These are phyloP conservation scores for Anisognathus igniventris DNA, from an alignment of 2,797 vertebrate genomes.

Conservation along the genomic window DNA sequence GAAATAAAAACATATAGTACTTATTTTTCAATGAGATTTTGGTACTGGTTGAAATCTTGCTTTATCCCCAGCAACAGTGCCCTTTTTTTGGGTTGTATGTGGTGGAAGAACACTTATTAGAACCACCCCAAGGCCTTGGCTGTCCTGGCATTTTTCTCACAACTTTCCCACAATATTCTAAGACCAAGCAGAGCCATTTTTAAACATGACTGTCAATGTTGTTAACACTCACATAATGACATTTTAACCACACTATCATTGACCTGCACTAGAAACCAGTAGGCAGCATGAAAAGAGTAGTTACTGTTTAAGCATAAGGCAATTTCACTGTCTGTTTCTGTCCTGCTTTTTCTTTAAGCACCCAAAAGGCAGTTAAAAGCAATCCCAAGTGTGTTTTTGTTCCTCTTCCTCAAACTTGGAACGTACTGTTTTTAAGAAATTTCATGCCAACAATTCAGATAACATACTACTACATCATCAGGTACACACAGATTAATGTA, in stretches of 20 bases:
- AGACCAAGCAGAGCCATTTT: background rate
- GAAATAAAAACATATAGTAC: background rate
- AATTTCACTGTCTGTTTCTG: background rate
- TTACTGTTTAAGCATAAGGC: background rate
- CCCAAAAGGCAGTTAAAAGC: background rate
- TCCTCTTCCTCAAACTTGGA: background rate
- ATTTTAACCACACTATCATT: background rate
- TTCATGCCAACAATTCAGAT: background rate
- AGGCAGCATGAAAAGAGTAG: background rate
- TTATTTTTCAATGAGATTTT: background rate
- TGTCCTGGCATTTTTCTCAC: background rate
- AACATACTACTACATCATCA: background rate
- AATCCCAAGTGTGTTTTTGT: background rate
- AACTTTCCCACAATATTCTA: background rate
- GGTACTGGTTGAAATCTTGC: background rate
- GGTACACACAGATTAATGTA: background rate
- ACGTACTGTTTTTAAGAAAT: background rate
- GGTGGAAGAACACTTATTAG: background rate
- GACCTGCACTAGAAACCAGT: background rate
- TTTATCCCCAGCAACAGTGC: background rate
- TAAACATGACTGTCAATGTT: background rate
- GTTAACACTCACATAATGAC: background rate
- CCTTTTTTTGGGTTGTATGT: background rate
- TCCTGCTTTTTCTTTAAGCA: background rate
- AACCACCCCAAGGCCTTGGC: background rate